Evolutionary conservation across 2,113 vertebrate genomes (phyloP), one percentile per base, ranked within the genome.

Genomic region (Numenius arquata): DNA sequence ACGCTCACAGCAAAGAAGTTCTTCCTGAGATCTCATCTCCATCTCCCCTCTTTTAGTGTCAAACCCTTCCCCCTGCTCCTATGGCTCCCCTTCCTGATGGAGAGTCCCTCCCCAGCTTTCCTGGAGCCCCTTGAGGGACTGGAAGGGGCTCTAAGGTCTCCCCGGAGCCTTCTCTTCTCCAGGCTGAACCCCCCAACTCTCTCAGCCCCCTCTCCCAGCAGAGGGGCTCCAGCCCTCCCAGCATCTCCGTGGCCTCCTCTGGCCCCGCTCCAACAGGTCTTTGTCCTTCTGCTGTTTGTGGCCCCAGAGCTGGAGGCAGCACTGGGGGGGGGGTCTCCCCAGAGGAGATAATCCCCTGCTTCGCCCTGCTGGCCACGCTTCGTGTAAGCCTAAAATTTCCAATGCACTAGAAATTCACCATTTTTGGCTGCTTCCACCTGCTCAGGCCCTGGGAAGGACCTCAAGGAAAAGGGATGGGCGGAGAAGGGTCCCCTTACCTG

Each of bases 371-470:
- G 62, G 27, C 18, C 27, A 43, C 6, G 3, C 40, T 43, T 43
- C 36, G 40, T 6, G 8, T 17, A 63, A 88, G 14, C 12, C 15
- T 45, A 20, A 58, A 40, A 58, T 30, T 11, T 34, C 63, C 45
- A 36, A 2, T 6, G 16, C 29, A 9, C 8, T 11, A 58, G n/a
- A 67, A 87, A 53, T 45, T 29, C 50, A 11, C 36, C 0, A 0
- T 1, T 71, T 85, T 38, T 23, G 38, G 18, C 30, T 26, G 0
- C 16, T 59, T 41, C 23, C n/a, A 45, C 27, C 25, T 36, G 12
- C 43, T 67, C 40, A 30, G 23, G 26, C 5, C 32, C 53, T 13
- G 23, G 9, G 9, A 74, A 38, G 29, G 32, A 63, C 11, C 48
- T 7, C 14, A 47, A 15, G 27, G 78, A 48, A 23, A 34, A 41